Percentiles rank a stretch among this genome's conserved stretches.
Conservation (phyloP, 2,888 invertebrate species). For the Pecten maximus region DNA sequence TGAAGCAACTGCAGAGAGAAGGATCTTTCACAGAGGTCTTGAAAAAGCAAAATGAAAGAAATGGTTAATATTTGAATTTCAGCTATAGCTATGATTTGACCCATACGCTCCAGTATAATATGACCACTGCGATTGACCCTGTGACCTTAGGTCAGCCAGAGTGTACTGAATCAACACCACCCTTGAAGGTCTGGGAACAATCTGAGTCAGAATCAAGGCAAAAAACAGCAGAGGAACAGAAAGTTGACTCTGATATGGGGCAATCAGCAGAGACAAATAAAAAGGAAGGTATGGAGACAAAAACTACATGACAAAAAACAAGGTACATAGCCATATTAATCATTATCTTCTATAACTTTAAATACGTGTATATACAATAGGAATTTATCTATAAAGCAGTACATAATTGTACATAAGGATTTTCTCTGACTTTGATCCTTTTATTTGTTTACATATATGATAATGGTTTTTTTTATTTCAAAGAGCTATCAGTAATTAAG, state of each 20-base stretch:
- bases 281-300: background rate
- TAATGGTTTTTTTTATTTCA: too few relatives aligned
- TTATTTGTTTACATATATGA: too few relatives aligned
- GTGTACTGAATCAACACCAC: background rate
- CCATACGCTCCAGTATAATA: slow-evolving; percentile 96
- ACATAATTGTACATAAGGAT: too few relatives aligned
- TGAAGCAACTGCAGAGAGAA: too few relatives aligned
- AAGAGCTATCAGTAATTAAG: too few relatives aligned
- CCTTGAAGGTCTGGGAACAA: background rate
- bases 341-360: too few relatives aligned
- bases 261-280: slow-evolving; percentile 5
- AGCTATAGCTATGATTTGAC: slow-evolving; percentile 97
- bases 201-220: background rate
- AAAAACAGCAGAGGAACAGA: background rate
- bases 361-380: too few relatives aligned
- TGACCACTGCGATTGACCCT: slow-evolving; percentile 85
- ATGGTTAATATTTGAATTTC: slow-evolving; percentile 69
- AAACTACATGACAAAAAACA: background rate
- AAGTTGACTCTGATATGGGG: background rate
- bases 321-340: too few relatives aligned
- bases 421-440: too few relatives aligned
- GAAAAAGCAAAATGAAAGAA: too few relatives aligned
- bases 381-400: too few relatives aligned
- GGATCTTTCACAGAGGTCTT: too few relatives aligned
- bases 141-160: background rate